Evolutionary conservation across 2,797 vertebrate species (phyloP).

Genomic region (Hozukius guyotensis): DNA sequence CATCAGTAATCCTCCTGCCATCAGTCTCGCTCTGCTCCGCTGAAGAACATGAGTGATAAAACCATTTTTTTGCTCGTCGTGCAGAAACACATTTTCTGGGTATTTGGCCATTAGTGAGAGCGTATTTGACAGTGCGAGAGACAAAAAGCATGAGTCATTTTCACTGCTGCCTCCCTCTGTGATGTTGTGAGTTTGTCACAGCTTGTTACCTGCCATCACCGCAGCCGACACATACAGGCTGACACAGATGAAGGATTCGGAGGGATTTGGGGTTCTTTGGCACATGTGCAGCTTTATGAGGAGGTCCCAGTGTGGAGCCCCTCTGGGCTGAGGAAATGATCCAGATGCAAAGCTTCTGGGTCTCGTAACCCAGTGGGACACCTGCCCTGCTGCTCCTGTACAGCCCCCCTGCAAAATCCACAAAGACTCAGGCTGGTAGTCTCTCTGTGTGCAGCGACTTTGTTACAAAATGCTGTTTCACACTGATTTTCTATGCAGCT

Average conservation of each 20-base stretch:
- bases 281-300: conserved; percentile 75
- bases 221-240: conserved; percentile 25
- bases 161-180: conserved; percentile 31
- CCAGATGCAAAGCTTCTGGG: conserved; percentile 78
- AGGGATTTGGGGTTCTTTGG: conserved; percentile 50
- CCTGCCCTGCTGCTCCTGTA: conserved; percentile 70
- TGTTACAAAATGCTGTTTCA: neutral
- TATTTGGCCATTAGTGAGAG: conserved; percentile 38
- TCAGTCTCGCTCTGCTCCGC: conserved; percentile 33
- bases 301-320: conserved; percentile 58
- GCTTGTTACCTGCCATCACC: conserved; percentile 61
- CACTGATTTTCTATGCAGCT: conserved; percentile 9
- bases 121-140: conserved; percentile 47
- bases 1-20: conserved; percentile 47
- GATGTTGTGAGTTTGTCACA: conserved; percentile 58
- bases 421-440: conserved; percentile 13
- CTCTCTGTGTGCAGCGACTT: conserved; percentile 13
- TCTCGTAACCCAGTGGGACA: conserved; percentile 76
- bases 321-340: conserved; percentile 77
- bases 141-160: conserved; percentile 56
- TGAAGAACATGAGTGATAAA: conserved; percentile 35
- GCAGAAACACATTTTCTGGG: conserved; percentile 39
- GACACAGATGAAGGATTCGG: conserved; percentile 39
- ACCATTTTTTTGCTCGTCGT: conserved; percentile 9
- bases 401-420: conserved; percentile 54